phyloP scores from a whole-genome alignment of 1,140 invertebrate genomes.

The Cotesia vestalis region DNA sequence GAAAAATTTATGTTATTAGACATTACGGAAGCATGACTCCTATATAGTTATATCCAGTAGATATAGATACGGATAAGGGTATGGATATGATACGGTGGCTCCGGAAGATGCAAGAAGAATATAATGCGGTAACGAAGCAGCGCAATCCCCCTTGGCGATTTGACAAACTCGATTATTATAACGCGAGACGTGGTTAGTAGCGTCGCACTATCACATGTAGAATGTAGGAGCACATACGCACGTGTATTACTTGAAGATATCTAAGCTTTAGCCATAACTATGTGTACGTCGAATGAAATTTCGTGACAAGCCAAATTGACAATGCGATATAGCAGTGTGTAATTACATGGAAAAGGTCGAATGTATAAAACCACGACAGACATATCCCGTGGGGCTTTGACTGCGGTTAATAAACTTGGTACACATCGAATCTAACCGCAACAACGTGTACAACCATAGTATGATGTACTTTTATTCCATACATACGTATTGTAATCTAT shows the following conservation, averaged over 20 bases:
- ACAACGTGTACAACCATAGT: constrained; percentile 15
- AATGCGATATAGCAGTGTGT: constrained; percentile 15
- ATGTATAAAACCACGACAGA: constrained; percentile 23
- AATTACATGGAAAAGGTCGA: constrained; percentile 21
- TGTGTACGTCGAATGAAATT: constrained; percentile 21
- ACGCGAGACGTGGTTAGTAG: constrained; percentile 23
- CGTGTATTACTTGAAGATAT: not conserved
- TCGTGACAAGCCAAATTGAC: constrained; percentile 18
- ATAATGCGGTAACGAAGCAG: constrained; percentile 18
- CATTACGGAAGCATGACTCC: too few species aligned
- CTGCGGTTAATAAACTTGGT: constrained; percentile 35
- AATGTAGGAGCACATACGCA: not conserved
- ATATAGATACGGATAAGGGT: not conserved
- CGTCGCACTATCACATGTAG: constrained; percentile 3
- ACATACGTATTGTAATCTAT: constrained; percentile 23
- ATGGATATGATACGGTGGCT: too few species aligned
- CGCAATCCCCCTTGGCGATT: constrained; percentile 30
- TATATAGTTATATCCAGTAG: too few species aligned
- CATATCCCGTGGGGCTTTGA: constrained; percentile 1
- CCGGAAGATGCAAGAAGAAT: not conserved
- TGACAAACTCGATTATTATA: constrained; percentile 36
- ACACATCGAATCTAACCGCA: constrained; percentile 32
- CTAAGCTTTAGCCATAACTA: not conserved
- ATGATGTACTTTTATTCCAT: constrained; percentile 16
- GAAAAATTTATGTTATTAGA: too few species aligned